Base-by-base conservation (phyloP, 2,797 vertebrate species). In the Parambassis ranga region DNA sequence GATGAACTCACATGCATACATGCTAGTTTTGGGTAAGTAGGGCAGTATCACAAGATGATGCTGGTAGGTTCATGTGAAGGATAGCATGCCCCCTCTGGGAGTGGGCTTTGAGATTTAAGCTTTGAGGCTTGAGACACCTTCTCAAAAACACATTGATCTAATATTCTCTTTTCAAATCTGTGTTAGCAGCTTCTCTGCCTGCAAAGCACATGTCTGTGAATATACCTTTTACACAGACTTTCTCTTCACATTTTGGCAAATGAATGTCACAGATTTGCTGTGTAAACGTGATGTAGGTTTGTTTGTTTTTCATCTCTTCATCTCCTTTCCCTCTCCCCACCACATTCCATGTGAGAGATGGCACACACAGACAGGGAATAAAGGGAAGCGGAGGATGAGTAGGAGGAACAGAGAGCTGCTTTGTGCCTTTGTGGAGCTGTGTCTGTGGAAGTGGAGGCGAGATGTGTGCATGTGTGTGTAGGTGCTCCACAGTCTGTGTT, bases 21-120 rank as follows among this genome's bases (percentile, higher is more conserved):
- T 38, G 66, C 49, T 66, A 73, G 23, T 63, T 73, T n/a, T 3
- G 65, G 43, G 78, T 78, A 89, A 89, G 74, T 89, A 82, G 89
- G 83, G 41, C 83, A 88, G 77, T 74, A 70, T 90, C 61, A 81
- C 77, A 49, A 51, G 55, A 64, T 53, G 63, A 69, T 57, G 68
- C 65, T 68, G 63, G 15, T 24, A 49, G 75, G 85, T 89, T 90
- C 80, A 75, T 52, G 57, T 43, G 78, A 74, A 87, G 85, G 84
- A 76, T 81, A 87, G n/a, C 62, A 1, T 35, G 22, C 46, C 37
- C 77, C 83, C 84, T 82, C 37, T 65, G 87, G 87, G 83, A 84
- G 65, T 50, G 58, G 56, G 30, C 18, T 66, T 42, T 39, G 60
- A 79, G 82, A 86, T 79, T 74, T 65, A 6, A 72, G 69, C 38